A percentile compares a stretch with the other conserved stretches of the same genome.
phyloP scores from a whole-genome alignment of 1,140 invertebrate genomes.

The Cheumatopsyche charites region DNA sequence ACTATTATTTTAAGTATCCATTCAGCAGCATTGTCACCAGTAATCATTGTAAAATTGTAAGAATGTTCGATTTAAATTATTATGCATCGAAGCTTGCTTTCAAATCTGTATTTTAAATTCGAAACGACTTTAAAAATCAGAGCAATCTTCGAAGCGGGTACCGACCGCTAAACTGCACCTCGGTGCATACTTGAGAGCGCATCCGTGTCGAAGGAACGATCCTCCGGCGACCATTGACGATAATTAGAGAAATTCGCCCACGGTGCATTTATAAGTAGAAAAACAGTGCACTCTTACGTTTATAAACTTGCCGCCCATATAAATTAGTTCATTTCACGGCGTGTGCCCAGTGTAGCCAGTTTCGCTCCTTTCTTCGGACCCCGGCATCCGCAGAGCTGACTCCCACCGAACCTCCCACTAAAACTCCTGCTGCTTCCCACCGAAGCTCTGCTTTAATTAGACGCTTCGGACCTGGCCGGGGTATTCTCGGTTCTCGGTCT shows the following conservation, averaged over 20 bases:
- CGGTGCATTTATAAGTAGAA: constrained; percentile 30
- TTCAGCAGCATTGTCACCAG: too few relatives aligned
- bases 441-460: constrained; percentile 34
- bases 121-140: too few relatives aligned
- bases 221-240: background rate
- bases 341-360: background rate
- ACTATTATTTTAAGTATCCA: too few relatives aligned
- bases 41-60: too few relatives aligned
- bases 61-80: too few relatives aligned
- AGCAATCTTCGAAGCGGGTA: too few relatives aligned
- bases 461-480: constrained; percentile 32
- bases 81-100: too few relatives aligned
- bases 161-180: too few relatives aligned
- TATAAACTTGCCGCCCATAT: constrained; percentile 24
- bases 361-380: background rate
- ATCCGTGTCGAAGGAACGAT: background rate
- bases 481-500: constrained; percentile 11
- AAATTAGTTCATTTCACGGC: constrained; percentile 40
- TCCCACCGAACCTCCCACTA: constrained; percentile 9
- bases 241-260: constrained; percentile 19
- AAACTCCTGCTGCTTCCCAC: too few relatives aligned
- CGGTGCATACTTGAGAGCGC: too few relatives aligned
- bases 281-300: constrained; percentile 19
- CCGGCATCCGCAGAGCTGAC: background rate
- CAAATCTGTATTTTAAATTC: too few relatives aligned